A percentile compares a stretch with the other conserved stretches of the same genome.
Evolutionary conservation across 2,888 invertebrate genomes (phyloP).

Genomic region (Athalia cordata): DNA sequence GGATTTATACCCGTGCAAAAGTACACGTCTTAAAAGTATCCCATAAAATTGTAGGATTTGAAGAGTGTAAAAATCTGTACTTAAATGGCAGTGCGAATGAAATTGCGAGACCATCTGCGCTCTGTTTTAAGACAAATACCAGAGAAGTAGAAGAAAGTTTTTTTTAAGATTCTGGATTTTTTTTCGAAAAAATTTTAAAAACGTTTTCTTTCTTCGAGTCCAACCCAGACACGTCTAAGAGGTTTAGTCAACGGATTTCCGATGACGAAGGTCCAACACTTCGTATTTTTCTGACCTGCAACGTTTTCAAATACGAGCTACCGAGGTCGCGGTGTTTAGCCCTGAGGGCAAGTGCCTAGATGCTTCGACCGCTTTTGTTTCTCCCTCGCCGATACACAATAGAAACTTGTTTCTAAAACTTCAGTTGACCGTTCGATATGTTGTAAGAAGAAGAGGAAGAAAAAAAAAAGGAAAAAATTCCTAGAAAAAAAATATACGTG

Average conservation of each 20-base stretch:
- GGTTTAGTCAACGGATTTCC: slow-evolving; percentile 18
- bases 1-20: no score
- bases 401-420: slow-evolving; percentile 14
- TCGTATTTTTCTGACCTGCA: slow-evolving; percentile 14
- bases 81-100: no score
- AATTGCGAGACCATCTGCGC: no score
- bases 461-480: neutral
- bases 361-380: slow-evolving; percentile 17
- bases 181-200: no score
- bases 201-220: no score
- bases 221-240: no score
- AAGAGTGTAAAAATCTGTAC: no score
- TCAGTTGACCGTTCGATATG: slow-evolving; percentile 23
- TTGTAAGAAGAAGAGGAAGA: slow-evolving; percentile 7
- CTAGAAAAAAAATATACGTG: neutral
- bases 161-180: no score
- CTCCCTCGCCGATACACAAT: slow-evolving; percentile 1
- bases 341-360: slow-evolving; percentile 12
- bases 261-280: neutral
- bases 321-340: slow-evolving; percentile 30
- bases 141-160: no score
- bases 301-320: slow-evolving; percentile 7
- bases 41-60: no score
- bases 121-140: no score
- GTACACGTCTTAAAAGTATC: no score